These are phyloP conservation scores for Listronotus oregonensis DNA, from an alignment of 1,140 invertebrate species.

Conservation along the genomic window DNA sequence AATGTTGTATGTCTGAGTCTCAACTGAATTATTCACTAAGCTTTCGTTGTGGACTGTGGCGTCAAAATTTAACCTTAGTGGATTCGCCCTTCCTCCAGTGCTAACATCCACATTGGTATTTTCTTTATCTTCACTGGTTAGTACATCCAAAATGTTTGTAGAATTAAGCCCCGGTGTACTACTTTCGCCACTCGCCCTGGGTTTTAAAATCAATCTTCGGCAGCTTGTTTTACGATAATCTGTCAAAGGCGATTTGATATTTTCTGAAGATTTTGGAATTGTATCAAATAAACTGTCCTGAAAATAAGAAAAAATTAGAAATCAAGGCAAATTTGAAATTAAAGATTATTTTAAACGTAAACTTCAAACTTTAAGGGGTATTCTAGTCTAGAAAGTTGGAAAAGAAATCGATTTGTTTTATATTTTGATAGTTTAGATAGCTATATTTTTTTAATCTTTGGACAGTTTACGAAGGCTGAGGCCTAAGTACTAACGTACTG, in stretches of 20 bases:
- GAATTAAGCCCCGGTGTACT: constrained; percentile 17
- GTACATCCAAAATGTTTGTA: constrained; percentile 32
- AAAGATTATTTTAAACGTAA: no score
- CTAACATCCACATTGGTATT: neutral
- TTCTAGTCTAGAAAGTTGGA: no score
- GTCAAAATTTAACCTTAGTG: constrained; percentile 28
- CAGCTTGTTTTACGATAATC: constrained; percentile 33
- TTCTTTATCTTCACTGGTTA: constrained; percentile 22
- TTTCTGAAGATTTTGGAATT: constrained; percentile 16
- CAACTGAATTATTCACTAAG: constrained; percentile 19
- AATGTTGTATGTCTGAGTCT: constrained; percentile 28
- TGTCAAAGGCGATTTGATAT: constrained; percentile 15
- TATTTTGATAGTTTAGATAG: no score
- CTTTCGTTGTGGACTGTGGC: constrained; percentile 25
- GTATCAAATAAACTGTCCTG: constrained; percentile 43
- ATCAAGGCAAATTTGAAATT: no score
- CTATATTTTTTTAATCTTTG: no score
- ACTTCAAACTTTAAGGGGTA: no score
- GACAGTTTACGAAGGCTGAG: no score
- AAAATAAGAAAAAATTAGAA: constrained; percentile 11
- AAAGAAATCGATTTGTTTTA: no score
- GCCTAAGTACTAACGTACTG: no score
- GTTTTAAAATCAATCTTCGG: constrained; percentile 34
- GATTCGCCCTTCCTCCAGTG: constrained; percentile 7
- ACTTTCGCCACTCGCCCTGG: constrained; percentile 2